A percentile compares a stretch with the other conserved stretches of the same genome.
Evolutionary conservation across 2,113 vertebrate genomes (phyloP).

Genomic region (Sisor rabdophorus): DNA sequence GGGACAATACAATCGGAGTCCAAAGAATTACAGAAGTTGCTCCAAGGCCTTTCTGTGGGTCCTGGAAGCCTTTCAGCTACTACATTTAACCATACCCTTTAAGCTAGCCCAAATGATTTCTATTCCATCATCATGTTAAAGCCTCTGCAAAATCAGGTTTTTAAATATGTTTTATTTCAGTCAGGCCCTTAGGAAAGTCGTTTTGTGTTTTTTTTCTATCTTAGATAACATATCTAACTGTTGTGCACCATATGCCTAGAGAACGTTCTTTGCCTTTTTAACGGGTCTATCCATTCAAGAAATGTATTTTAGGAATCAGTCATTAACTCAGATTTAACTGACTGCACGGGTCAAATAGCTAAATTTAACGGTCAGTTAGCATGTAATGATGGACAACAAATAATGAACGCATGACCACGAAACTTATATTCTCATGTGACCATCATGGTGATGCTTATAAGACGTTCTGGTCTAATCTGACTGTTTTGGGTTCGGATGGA

Average conservation of each 20-base stretch:
- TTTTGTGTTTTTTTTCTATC: conserved; percentile 3
- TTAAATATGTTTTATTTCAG: not conserved
- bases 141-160: not conserved
- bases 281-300: not conserved
- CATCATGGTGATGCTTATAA: not conserved
- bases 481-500: conserved; percentile 12
- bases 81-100: too few relatives aligned
- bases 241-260: not conserved
- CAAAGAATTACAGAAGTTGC: not conserved
- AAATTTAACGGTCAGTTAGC: conserved; percentile 1
- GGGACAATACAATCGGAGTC: not conserved
- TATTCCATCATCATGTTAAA: not conserved
- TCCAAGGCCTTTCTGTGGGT: not conserved
- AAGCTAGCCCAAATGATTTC: not conserved
- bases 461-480: conserved; percentile 1
- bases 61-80: not conserved
- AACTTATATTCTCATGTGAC: not conserved
- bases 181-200: not conserved
- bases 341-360: conserved; percentile 1
- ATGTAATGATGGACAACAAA: not conserved
- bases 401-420: conserved; percentile 13
- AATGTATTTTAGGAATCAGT: conserved; percentile 16
- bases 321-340: conserved; percentile 2
- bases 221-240: not conserved
- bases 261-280: conserved; percentile 1